Percentiles rank a stretch among this genome's conserved stretches.
Evolutionary conservation across 2,113 vertebrate species (phyloP).

Genomic region (Scomber scombrus): DNA sequence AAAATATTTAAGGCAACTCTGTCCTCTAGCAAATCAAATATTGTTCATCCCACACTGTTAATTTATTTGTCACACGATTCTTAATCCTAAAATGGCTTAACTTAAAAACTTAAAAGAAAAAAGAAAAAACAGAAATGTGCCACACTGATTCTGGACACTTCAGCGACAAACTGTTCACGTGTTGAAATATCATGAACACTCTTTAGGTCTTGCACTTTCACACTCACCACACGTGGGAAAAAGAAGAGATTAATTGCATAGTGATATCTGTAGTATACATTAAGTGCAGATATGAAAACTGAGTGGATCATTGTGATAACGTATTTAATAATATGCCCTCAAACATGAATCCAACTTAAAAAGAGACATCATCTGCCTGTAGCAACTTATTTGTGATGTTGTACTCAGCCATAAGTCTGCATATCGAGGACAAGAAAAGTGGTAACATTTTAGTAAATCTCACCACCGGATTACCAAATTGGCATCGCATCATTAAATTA

Average conservation of each 20-base stretch:
- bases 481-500: slow-evolving; percentile 4
- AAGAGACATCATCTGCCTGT: neutral
- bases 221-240: neutral
- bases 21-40: too few relatives aligned
- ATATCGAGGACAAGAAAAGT: neutral
- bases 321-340: neutral
- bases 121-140: too few relatives aligned
- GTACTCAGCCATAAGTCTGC: neutral
- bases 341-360: neutral
- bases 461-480: slow-evolving; percentile 14
- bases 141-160: neutral
- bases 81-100: too few relatives aligned
- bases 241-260: neutral
- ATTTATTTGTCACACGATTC: too few relatives aligned
- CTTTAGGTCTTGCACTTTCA: neutral
- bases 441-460: neutral
- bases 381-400: neutral
- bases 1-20: too few relatives aligned
- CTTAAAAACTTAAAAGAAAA: too few relatives aligned
- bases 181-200: neutral
- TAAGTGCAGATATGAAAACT: neutral
- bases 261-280: neutral
- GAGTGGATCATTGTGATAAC: neutral
- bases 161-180: neutral
- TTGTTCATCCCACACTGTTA: too few relatives aligned